Percentiles rank a stretch among this genome's conserved stretches.
Evolutionary conservation across 2,888 invertebrate species (phyloP).

Genomic region (Sinhomidia bicolor): DNA sequence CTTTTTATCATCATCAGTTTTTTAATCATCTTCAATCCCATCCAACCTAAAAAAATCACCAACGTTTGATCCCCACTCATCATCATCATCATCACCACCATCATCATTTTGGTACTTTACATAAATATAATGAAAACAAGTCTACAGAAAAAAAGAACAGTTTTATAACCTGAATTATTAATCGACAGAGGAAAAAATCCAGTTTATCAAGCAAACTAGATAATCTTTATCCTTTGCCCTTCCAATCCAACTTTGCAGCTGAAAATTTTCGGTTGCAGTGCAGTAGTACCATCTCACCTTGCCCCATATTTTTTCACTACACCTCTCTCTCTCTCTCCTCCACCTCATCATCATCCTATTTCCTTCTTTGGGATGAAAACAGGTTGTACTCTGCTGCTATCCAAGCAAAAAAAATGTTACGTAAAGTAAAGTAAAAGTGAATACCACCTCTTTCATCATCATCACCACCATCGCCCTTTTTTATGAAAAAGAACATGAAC

Average conservation of each 20-base stretch:
- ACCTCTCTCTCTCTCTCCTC: neutral
- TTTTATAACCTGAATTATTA: constrained; percentile 46
- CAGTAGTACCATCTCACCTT: constrained; percentile 33
- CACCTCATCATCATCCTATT: neutral
- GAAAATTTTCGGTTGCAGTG: neutral
- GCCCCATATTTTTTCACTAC: constrained; percentile 49
- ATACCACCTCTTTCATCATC: neutral
- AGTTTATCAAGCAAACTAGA: constrained; percentile 24
- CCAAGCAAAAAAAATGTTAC: neutral
- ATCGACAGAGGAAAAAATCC: constrained; percentile 30
- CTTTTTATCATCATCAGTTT: neutral
- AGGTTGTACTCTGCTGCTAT: constrained; percentile 12
- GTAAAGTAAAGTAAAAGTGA: constrained; percentile 42
- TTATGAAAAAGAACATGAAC: constrained; percentile 26
- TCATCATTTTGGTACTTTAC: neutral
- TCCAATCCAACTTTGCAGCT: neutral
- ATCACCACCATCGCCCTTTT: neutral
- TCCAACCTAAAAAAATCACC: neutral
- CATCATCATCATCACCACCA: neutral
- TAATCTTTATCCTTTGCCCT: constrained; percentile 28
- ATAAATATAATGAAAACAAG: constrained; percentile 31
- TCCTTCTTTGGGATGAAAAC: constrained; percentile 45
- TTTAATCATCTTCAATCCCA: neutral
- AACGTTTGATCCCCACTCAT: constrained; percentile 12
- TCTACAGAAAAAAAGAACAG: constrained; percentile 45